These are phyloP conservation scores for Myotis findleyi DNA, from an alignment of 2,797 vertebrate genomes.

Conservation along the genomic window DNA sequence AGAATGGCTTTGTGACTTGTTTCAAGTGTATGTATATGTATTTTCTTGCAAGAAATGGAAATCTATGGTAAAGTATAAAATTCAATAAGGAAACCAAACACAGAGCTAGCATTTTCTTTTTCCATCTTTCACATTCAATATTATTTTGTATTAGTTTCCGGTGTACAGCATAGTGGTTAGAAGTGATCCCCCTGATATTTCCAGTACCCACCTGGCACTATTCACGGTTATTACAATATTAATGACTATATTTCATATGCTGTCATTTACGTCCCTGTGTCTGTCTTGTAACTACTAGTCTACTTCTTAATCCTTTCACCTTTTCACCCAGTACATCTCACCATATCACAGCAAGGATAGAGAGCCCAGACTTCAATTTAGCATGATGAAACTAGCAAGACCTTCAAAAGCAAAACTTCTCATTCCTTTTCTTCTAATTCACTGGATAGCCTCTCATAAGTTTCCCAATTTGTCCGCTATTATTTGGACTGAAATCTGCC, in stretches of 20 bases:
- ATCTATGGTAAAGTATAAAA: neutral
- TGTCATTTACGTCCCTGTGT: too few relatives aligned
- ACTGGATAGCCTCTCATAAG: neutral
- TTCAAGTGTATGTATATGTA: neutral
- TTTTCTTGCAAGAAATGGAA: neutral
- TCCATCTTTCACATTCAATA: neutral
- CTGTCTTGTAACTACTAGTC: too few relatives aligned
- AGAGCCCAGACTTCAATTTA: neutral
- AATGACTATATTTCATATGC: too few relatives aligned
- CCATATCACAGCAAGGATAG: neutral
- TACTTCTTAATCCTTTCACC: too few relatives aligned
- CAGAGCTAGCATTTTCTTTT: neutral
- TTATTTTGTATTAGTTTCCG: too few relatives aligned
- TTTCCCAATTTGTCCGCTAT: neutral
- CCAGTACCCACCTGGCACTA: too few relatives aligned
- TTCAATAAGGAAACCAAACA: neutral
- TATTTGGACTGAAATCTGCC: neutral
- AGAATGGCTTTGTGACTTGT: neutral
- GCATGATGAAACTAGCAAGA: neutral
- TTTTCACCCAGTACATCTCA: too few relatives aligned
- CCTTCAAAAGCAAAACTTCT: neutral
- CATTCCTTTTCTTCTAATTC: neutral
- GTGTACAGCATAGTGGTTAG: too few relatives aligned
- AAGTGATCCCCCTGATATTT: too few relatives aligned
- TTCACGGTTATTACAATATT: too few relatives aligned